Evolutionary conservation across 2,888 invertebrate species (phyloP), one percentile per base, ranked within the genome.

Genomic region (Sinohyriopsis cumingii): DNA sequence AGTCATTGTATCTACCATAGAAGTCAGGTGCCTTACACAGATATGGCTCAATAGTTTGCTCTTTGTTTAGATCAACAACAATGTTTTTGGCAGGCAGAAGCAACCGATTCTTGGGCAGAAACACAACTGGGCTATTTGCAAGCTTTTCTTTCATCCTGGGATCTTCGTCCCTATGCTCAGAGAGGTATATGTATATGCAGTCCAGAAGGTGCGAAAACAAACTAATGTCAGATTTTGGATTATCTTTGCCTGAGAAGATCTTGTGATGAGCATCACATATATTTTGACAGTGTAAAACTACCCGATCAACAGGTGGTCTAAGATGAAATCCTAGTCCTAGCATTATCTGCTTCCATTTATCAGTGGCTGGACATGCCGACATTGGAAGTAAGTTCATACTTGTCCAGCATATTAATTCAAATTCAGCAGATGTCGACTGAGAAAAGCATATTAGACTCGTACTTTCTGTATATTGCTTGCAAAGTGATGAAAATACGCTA

Each of bases 211-310:
- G 3, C 0, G 45, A 45, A 55, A 69, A 24, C 7, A 5, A 7
- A 56, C n/a, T 55, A 64, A 65, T 45, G 45, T 45, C 12, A 45
- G 12, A 15, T 4, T 1, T 0, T 45, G 1, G 45, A 45, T 45
- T 45, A 12, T 45, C 45, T 15, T 45, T 45, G 1, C 12, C 2
- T 15, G 15, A 45, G 15, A 45, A 45, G 45, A 45, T 45, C 4
- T 25, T 55, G 55, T 67, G 59, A 0, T 65, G 69, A 3, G 9
- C 59, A n/a, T 64, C 61, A 55, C 73, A 73, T 2, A 78, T 53
- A 24, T 76, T 76, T 54, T 73, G 71, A 45, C 68, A 66, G 56
- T 78, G 78, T 3, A 33, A 24, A 20, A 75, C 18, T 56, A 76
- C 71, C 20, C 60, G 65, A 12, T 67, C 67, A 7, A 68, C n/a